Percentiles rank a stretch among this genome's conserved stretches.
Evolutionary conservation across 53 echinoderm and acorn worm genomes (phyloP).

Genomic region (Patiria pectinifera): DNA sequence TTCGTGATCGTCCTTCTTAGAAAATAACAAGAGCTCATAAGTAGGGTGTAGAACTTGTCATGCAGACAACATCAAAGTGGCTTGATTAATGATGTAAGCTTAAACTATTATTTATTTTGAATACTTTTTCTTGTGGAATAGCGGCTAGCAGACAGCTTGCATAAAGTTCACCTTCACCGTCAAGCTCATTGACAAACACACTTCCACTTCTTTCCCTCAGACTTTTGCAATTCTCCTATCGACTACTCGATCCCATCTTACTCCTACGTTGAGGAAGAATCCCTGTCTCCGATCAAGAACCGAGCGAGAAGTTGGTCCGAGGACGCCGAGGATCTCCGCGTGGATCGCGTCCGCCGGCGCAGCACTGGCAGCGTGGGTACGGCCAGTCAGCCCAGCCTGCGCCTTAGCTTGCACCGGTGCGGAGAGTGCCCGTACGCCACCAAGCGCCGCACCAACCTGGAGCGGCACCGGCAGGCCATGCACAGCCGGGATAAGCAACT

Average conservation of each 20-base stretch:
- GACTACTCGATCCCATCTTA: not conserved
- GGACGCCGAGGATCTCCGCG: not conserved
- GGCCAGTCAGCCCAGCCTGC: conserved; percentile 32
- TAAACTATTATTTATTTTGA: no score
- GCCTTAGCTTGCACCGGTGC: conserved; percentile 57
- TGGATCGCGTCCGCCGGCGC: not conserved
- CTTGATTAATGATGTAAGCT: no score
- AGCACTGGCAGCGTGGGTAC: not conserved
- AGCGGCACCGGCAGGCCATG: conserved; percentile 74
- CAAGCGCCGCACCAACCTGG: conserved; percentile 72
- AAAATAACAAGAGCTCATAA: no score
- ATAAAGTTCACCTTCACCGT: not conserved
- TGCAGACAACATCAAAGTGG: no score
- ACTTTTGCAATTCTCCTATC: not conserved
- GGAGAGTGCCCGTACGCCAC: conserved; percentile 73
- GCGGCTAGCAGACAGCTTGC: not conserved
- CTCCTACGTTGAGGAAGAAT: not conserved
- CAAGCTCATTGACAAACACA: not conserved
- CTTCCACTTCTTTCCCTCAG: not conserved
- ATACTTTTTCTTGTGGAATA: not conserved
- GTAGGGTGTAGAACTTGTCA: no score
- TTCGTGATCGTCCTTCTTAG: no score
- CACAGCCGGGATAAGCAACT: conserved; percentile 68
- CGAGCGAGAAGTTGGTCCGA: not conserved
- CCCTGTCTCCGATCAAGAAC: not conserved